These are phyloP conservation scores for Panorpa germanica DNA, from an alignment of 2,888 invertebrate species.

Conservation along the genomic window DNA sequence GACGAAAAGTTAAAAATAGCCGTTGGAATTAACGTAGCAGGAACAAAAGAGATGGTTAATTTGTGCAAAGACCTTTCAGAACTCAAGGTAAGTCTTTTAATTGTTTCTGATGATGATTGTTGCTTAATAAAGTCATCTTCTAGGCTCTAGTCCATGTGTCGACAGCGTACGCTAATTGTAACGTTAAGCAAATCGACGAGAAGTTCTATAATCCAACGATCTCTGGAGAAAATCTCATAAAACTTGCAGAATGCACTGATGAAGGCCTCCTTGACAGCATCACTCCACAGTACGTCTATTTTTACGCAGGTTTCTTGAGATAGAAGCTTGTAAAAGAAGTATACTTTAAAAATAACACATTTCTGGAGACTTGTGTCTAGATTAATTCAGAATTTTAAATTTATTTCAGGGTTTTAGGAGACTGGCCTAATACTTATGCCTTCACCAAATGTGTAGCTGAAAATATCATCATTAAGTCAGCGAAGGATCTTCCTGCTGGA, in stretches of 20 bases:
- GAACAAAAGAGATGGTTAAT: constrained; percentile 41
- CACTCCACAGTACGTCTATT: constrained; percentile 30
- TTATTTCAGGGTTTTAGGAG: no score
- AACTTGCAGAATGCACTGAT: constrained; percentile 28
- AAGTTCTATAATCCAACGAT: constrained; percentile 32
- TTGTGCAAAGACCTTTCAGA: constrained; percentile 44
- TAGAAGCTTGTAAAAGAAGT: no score
- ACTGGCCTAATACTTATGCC: no score
- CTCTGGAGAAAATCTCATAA: constrained; percentile 26
- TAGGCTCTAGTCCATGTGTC: constrained; percentile 35
- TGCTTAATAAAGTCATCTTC: constrained; percentile 13
- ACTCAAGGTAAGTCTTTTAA: constrained; percentile 26
- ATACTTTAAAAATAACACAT: no score
- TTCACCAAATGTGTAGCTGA: no score
- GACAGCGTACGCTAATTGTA: constrained; percentile 36
- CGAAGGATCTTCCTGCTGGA: no score
- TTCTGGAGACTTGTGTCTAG: no score
- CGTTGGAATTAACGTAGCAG: constrained; percentile 52
- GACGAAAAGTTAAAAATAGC: constrained; percentile 57
- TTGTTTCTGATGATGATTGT: no score
- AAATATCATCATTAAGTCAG: no score
- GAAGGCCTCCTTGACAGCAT: constrained; percentile 31
- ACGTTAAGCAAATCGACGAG: constrained; percentile 27
- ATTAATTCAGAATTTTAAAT: no score
- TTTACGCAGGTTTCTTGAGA: no score